phyloP scores from a whole-genome alignment of 2,113 vertebrate species.

The Hystrix brachyura region DNA sequence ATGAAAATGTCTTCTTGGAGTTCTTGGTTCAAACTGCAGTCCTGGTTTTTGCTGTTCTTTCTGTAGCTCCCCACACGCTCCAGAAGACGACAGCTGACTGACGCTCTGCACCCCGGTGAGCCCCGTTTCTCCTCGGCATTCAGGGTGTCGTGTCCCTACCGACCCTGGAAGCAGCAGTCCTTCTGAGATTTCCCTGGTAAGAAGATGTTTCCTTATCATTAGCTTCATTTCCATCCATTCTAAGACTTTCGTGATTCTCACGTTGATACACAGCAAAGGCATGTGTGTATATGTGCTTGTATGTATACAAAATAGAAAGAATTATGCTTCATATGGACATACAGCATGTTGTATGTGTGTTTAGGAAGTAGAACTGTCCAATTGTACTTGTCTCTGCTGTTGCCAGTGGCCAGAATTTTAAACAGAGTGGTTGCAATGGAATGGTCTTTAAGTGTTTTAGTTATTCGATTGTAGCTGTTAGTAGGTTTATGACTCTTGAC shows the following conservation, averaged over 20 bases:
- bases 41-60: conserved; percentile 83
- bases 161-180: conserved; percentile 99
- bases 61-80: conserved; percentile 97
- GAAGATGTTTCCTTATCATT: conserved; percentile 44
- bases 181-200: conserved; percentile 99
- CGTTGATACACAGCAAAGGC: too few relatives aligned
- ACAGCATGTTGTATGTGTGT: not conserved
- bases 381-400: not conserved
- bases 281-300: too few relatives aligned
- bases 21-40: conserved; percentile 82
- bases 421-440: not conserved
- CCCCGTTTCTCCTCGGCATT: conserved; percentile 98
- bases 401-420: conserved; percentile 9
- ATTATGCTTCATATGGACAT: not conserved
- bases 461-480: not conserved
- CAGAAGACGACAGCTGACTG: conserved; percentile 98
- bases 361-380: not conserved
- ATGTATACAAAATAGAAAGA: not conserved
- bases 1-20: conserved; percentile 57
- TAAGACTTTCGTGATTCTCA: not conserved
- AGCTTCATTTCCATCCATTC: not conserved
- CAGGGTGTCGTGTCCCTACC: conserved; percentile 99
- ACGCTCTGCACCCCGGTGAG: conserved; percentile 99
- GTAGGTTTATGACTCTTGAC: not conserved
- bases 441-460: conserved; percentile 11